phyloP scores from a whole-genome alignment of 2,888 invertebrate species.

The Agrochola circellaris region DNA sequence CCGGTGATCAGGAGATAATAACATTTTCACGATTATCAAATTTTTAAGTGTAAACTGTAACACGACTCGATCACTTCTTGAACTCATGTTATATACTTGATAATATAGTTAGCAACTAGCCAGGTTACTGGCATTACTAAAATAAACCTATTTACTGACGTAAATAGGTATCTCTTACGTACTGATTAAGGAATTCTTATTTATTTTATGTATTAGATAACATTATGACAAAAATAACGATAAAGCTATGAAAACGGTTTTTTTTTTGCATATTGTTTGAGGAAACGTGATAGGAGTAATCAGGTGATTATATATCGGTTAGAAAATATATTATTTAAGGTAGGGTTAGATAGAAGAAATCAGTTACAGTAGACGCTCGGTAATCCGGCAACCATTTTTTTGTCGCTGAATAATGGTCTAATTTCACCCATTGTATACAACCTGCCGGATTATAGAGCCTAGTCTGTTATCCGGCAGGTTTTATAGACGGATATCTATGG shows the following conservation, averaged over 20 bases:
- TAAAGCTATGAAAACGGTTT: constrained; percentile 9
- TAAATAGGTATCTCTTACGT: constrained; percentile 33
- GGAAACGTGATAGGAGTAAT: not conserved
- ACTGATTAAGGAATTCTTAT: constrained; percentile 8
- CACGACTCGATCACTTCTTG: constrained; percentile 35
- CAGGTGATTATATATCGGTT: constrained; percentile 5
- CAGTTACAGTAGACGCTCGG: too few relatives aligned
- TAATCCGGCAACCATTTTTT: too few relatives aligned
- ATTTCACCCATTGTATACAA: too few relatives aligned
- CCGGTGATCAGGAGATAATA: constrained; percentile 2
- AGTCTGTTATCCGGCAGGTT: too few relatives aligned
- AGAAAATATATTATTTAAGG: not conserved
- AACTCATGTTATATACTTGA: constrained; percentile 41
- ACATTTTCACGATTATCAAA: constrained; percentile 29
- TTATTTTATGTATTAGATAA: constrained; percentile 40
- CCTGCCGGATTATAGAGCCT: too few relatives aligned
- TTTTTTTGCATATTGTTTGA: not conserved
- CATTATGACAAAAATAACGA: constrained; percentile 23
- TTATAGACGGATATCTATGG: too few relatives aligned
- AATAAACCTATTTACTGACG: constrained; percentile 39
- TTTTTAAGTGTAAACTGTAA: not conserved
- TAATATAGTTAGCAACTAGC: constrained; percentile 31
- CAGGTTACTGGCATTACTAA: constrained; percentile 1
- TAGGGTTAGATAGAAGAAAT: not conserved
- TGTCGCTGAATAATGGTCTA: too few relatives aligned